Conservation (phyloP, 2,888 invertebrate species). For the Lithodes maja region DNA sequence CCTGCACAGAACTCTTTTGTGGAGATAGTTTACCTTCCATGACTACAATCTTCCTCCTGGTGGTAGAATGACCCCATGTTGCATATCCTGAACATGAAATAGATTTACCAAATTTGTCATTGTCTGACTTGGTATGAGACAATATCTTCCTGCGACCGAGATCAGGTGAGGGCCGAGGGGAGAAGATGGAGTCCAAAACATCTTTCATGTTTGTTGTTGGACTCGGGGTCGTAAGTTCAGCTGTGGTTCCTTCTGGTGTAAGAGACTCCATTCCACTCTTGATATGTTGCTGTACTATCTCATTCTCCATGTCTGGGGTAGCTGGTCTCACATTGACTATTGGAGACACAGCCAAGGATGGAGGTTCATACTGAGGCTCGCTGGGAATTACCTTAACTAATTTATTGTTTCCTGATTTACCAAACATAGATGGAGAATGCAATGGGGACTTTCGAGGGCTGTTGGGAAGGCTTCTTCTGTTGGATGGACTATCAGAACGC, state of each 20-base stretch:
- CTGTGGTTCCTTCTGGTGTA: not conserved
- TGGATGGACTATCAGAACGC: not conserved
- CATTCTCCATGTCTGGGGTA: not conserved
- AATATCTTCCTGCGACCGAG: not conserved
- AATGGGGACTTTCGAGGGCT: not conserved
- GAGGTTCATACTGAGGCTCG: slow-evolving; percentile 21
- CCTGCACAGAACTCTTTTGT: not conserved
- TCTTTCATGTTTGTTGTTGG: not conserved
- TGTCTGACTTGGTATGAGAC: not conserved
- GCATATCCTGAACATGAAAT: not conserved
- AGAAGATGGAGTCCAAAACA: not conserved
- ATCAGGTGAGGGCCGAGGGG: not conserved
- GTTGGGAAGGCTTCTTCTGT: not conserved
- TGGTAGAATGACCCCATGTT: not conserved
- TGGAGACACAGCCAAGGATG: slow-evolving; percentile 6
- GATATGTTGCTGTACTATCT: not conserved
- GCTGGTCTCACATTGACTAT: not conserved
- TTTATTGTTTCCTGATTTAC: not conserved
- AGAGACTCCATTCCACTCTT: not conserved
- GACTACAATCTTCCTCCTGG: not conserved
- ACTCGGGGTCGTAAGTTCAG: not conserved
- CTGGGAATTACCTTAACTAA: slow-evolving; percentile 6
- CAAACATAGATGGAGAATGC: not conserved
- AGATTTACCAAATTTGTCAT: not conserved
- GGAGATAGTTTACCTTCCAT: not conserved